Evolutionary conservation across 2,113 vertebrate genomes (phyloP).

Genomic region (Sylvilagus bachmani): DNA sequence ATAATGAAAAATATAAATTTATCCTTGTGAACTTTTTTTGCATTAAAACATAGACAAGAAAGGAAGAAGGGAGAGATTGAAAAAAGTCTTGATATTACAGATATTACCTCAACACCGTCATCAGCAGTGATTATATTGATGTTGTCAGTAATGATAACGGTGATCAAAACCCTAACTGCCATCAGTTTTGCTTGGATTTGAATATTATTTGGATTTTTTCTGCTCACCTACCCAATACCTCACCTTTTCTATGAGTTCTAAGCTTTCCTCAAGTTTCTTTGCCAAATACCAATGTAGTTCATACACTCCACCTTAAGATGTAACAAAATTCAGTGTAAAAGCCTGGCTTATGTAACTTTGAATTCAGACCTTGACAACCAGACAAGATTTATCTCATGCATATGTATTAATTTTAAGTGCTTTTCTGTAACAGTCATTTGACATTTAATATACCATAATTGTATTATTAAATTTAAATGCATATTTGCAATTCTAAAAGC

Average conservation of each 20-base stretch:
- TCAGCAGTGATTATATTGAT: not conserved
- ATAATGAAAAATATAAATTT: not conserved
- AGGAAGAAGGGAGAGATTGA: not conserved
- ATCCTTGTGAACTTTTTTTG: not conserved
- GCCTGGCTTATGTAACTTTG: slow-evolving; percentile 83
- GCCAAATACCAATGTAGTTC: slow-evolving; percentile 82
- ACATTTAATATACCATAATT: slow-evolving; percentile 90
- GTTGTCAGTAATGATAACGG: not conserved
- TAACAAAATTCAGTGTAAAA: slow-evolving; percentile 79
- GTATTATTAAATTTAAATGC: slow-evolving; percentile 88
- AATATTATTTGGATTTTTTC: not conserved
- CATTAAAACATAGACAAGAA: not conserved
- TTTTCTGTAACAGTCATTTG: slow-evolving; percentile 89
- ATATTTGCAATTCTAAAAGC: slow-evolving; percentile 87
- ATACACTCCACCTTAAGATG: slow-evolving; percentile 78
- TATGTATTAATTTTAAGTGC: slow-evolving; percentile 90
- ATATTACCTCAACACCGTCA: not conserved
- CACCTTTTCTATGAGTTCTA: slow-evolving; percentile 43
- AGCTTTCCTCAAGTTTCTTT: slow-evolving; percentile 62
- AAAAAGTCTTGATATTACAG: not conserved
- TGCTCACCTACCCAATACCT: not conserved
- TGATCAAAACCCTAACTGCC: not conserved
- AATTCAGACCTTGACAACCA: slow-evolving; percentile 86
- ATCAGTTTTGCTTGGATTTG: not conserved
- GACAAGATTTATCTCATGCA: slow-evolving; percentile 88